Percentiles rank a stretch among this genome's conserved stretches.
phyloP scores from a whole-genome alignment of 2,113 vertebrate genomes.

The Megaleporinus macrocephalus region DNA sequence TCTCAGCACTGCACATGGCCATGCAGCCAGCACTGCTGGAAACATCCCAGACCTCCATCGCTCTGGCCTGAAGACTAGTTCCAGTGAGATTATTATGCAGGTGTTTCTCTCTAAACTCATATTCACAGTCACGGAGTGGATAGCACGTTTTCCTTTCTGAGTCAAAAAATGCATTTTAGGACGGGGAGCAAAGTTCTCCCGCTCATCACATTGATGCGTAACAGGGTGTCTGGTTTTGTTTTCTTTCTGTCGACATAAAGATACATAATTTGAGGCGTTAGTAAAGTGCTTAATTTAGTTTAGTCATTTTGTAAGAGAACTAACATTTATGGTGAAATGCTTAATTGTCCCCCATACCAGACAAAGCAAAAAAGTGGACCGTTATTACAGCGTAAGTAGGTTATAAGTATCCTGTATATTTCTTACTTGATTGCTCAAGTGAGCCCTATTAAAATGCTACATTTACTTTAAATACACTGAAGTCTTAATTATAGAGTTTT shows the following conservation, averaged over 20 bases:
- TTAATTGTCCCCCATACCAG: not conserved
- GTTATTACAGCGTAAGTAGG: not conserved
- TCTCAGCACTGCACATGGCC: constrained; percentile 28
- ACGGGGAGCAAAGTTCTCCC: not conserved
- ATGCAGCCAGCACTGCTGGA: not conserved
- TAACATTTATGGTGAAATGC: not conserved
- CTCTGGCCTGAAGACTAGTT: not conserved
- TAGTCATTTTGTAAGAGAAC: not conserved
- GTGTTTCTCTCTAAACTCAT: constrained; percentile 31
- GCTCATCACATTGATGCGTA: constrained; percentile 92
- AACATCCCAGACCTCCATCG: not conserved
- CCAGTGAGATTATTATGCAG: constrained; percentile 37
- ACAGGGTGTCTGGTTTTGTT: constrained; percentile 8
- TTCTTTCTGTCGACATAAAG: not conserved
- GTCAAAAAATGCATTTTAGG: constrained; percentile 3
- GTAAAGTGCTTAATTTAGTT: not conserved
- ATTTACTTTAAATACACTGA: not conserved
- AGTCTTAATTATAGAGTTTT: not conserved
- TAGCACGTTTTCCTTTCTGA: constrained; percentile 27
- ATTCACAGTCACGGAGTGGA: not conserved
- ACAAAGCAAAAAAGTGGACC: constrained; percentile 2
- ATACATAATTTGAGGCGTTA: not conserved
- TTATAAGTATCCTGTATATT: not conserved
- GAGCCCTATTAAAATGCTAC: not conserved
- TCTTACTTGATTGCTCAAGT: not conserved